Evolutionary conservation across 2,797 vertebrate species (phyloP).

Genomic region (Potorous gilbertii): DNA sequence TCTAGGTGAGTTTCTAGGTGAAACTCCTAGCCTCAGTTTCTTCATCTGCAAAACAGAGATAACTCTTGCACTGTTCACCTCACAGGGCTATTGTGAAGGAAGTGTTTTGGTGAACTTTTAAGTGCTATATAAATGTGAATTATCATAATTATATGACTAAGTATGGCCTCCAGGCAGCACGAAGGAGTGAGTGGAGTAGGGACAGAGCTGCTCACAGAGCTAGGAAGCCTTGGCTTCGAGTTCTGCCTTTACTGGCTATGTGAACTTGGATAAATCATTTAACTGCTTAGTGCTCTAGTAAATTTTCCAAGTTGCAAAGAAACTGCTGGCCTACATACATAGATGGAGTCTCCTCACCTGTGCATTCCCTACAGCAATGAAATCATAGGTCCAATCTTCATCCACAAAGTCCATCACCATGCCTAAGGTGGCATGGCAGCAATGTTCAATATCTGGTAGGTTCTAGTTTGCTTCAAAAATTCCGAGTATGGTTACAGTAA

Average conservation of each 20-base stretch:
- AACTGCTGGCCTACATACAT: background rate
- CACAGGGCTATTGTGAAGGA: constrained; percentile 4
- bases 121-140: background rate
- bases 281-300: background rate
- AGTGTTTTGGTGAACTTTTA: background rate
- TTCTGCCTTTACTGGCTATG: background rate
- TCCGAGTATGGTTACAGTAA: background rate
- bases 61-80: background rate
- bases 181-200: background rate
- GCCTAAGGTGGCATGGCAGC: background rate
- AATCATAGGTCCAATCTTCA: background rate
- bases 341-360: background rate
- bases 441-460: background rate
- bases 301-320: background rate
- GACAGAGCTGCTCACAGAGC: background rate
- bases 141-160: background rate
- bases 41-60: constrained; percentile 31
- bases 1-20: too few relatives aligned
- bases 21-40: background rate
- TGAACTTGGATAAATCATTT: background rate
- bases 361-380: background rate
- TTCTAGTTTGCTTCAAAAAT: background rate
- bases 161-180: background rate
- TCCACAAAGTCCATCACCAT: background rate
- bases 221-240: background rate